Conservation (phyloP, 2,113 vertebrate genomes). For the Otolemur garnettii region DNA sequence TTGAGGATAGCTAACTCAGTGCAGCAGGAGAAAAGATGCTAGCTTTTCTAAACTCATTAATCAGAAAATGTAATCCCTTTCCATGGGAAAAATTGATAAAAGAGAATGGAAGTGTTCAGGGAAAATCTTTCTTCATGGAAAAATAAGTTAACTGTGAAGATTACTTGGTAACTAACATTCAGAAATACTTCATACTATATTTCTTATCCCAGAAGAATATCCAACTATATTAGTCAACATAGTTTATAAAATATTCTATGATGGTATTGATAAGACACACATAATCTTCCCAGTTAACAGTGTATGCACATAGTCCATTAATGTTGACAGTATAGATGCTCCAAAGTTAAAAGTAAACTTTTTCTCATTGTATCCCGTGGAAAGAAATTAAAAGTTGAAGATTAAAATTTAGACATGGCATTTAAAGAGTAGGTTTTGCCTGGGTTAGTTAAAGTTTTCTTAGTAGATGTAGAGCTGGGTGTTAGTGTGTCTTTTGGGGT, state of each 20-base stretch:
- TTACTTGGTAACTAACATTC: background rate
- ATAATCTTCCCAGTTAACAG: background rate
- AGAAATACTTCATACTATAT: background rate
- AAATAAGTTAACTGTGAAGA: background rate
- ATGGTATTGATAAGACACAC: background rate
- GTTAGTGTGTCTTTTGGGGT: too few species aligned
- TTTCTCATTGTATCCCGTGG: background rate
- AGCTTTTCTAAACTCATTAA: background rate
- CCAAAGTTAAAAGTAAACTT: background rate
- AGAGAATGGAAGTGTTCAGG: background rate
- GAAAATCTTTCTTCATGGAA: conserved; percentile 24
- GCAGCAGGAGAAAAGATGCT: background rate
- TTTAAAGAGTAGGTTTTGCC: too few species aligned
- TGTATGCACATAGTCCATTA: background rate
- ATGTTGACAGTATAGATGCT: background rate
- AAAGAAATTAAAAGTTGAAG: background rate
- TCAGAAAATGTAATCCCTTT: background rate
- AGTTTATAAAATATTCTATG: conserved; percentile 2
- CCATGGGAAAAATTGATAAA: background rate
- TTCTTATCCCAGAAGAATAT: background rate
- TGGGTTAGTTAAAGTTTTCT: too few species aligned
- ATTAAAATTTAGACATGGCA: background rate
- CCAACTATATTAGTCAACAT: background rate
- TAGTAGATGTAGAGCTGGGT: too few species aligned
- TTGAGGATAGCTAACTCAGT: background rate